Evolutionary conservation across 1,140 invertebrate genomes (phyloP), one percentile per base, ranked within the genome.

Genomic region (Drosophila jambulina): DNA sequence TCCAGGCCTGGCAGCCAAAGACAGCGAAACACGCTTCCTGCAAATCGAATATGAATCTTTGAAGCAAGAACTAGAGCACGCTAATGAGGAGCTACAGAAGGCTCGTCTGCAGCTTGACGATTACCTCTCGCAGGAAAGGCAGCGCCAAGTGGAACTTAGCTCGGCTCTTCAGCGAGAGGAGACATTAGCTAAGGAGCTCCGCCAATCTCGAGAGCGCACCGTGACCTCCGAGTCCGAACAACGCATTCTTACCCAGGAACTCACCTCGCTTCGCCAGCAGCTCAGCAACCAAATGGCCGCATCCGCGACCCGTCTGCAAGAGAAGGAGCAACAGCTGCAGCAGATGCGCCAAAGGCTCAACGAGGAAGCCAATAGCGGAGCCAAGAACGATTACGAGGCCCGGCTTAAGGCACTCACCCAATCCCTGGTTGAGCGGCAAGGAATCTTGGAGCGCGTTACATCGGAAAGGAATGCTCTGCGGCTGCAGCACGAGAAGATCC

Each of bases 391-490:
- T 87, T 93, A 96, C 42, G 96, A 97, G 93, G 94, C 94, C 10
- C 93, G 96, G 69, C 92, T 97, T 3, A 94, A 96, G 60, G 93
- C 94, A 3, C 93, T 97, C 13, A 97, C 97, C 2, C 96, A 97
- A 87, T 96, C 96, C 51, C 93, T 98, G 19, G 96, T 98, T 58
- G 94, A 96, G 64, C 97, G 97, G 85, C 97, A 98, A 91, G 95
- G 95, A 56, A 94, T 95, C 58, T 83, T 98, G 29, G 97, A 98
- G 92, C 94, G 94, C 27, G 93, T 97, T 19, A 96, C 96, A 32
- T 96, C 96, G 2, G 97, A 98, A 80, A 95, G 96, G 78, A 97
- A 97, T 94, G 97, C 97, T 13, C 93, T 97, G 25, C 93, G 95
- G 46, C 88, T 97, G 23, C 97, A 97, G 87, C 92, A 97, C 27